Conservation (phyloP, 2,888 invertebrate species). For the Drosophila parthenogenetica region DNA sequence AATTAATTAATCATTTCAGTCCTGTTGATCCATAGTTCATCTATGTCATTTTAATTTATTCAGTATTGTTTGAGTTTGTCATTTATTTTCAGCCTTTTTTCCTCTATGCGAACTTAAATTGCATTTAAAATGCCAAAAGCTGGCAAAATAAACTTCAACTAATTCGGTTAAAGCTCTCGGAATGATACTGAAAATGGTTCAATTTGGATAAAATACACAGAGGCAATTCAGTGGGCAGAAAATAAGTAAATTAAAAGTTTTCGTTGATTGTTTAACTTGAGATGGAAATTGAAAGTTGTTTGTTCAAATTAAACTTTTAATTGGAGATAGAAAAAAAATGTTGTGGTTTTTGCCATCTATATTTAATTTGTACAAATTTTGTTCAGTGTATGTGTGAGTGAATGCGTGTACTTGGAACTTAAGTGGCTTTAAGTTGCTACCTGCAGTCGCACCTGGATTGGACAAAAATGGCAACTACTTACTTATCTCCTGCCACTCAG, state of each 20-base stretch:
- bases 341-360: background rate
- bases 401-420: constrained; percentile 6
- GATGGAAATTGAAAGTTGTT: too few species aligned
- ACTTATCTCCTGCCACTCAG: constrained; percentile 18
- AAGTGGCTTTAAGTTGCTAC: constrained; percentile 32
- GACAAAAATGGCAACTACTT: constrained; percentile 46
- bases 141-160: constrained; percentile 11
- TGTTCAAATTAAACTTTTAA: background rate
- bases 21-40: background rate
- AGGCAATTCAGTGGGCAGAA: background rate
- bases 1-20: background rate
- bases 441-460: constrained; percentile 41
- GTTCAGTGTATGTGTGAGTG: constrained; percentile 7
- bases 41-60: background rate
- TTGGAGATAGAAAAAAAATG: background rate
- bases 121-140: constrained; percentile 2
- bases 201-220: constrained; percentile 9
- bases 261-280: too few species aligned
- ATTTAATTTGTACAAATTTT: background rate
- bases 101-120: background rate
- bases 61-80: background rate
- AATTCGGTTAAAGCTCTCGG: constrained; percentile 24
- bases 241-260: background rate
- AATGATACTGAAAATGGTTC: constrained; percentile 6
- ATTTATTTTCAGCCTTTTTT: background rate